Base-by-base conservation (phyloP, 2,113 vertebrate species). In the Shinisaurus crocodilurus region DNA sequence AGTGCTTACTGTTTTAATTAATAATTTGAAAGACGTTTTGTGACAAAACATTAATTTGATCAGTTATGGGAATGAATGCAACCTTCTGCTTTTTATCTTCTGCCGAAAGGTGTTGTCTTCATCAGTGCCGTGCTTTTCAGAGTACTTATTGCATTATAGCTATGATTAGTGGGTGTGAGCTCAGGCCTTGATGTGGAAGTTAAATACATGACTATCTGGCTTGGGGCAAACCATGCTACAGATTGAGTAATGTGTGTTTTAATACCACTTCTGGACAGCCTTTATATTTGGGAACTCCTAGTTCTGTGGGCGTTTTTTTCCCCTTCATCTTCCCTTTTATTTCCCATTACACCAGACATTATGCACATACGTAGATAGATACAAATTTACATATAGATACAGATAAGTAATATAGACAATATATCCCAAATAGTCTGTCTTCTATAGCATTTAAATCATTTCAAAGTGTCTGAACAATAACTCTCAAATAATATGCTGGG, bases 131-230 rank as follows among this genome's bases (percentile, higher is more conserved):
- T 86, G 88, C 2, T 84, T 93, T 94, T 94, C 34, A 70, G 90
- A 90, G 50, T 63, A 79, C n/a, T 82, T 92, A 65, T 87, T 63
- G 87, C 45, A 80, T 90, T 93, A 80, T 87, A 89, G 82, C 23
- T 80, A 83, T 82, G 82, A 94, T 82, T 40, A 40, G 54, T 27
- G 93, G 92, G 89, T 88, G 89, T 94, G 92, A 93, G 79, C 60
- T 88, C 65, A 89, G 88, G 81, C 87, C 85, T 93, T 90, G 70
- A 84, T 92, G 91, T 95, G 87, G 86, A 77, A 92, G 93, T 95
- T 90, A 88, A 89, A 90, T 60, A 88, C 20, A 65, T 79, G 63
- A 40, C 83, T 95, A 4, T 57, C 83, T 91, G 82, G 93, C 89
- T 77, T 75, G 90, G 85, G 86, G 88, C 91, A 94, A 90, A 91